phyloP scores from a whole-genome alignment of 2,888 invertebrate species.

The Tricholauxania praeusta region DNA sequence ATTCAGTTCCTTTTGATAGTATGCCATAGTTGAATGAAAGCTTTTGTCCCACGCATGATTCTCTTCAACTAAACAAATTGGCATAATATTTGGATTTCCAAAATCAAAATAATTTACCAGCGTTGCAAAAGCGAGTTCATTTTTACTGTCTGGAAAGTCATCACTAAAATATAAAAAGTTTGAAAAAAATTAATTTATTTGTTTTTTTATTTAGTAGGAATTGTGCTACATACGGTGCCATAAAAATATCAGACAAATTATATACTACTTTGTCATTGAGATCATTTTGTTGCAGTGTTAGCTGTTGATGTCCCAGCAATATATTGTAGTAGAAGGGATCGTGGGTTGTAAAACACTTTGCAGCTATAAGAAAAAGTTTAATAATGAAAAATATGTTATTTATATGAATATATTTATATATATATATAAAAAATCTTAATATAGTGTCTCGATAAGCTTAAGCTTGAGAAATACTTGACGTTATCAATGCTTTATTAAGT shows the following conservation, averaged over 20 bases:
- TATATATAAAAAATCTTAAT: too few species aligned
- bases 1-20: too few species aligned
- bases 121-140: conserved; percentile 44
- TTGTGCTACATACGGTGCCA: conserved; percentile 42
- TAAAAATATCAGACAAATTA: conserved; percentile 45
- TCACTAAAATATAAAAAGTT: not conserved
- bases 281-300: conserved; percentile 23
- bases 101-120: conserved; percentile 49
- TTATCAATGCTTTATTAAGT: too few species aligned
- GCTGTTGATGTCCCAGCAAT: conserved; percentile 40
- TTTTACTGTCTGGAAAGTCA: not conserved
- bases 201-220: not conserved
- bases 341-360: conserved; percentile 37
- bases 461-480: too few species aligned
- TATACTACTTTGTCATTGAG: conserved; percentile 41
- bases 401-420: not conserved
- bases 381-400: not conserved
- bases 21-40: too few species aligned
- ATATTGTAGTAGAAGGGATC: conserved; percentile 38
- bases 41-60: too few species aligned
- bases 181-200: not conserved
- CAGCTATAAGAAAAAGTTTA: conserved; percentile 33
- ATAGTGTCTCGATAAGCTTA: too few species aligned
- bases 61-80: conserved; percentile 45
- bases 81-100: conserved; percentile 38